Percentiles rank a stretch among this genome's conserved stretches.
Conservation (phyloP, 92 coral and sea anemone species). For the Porites lobata region DNA sequence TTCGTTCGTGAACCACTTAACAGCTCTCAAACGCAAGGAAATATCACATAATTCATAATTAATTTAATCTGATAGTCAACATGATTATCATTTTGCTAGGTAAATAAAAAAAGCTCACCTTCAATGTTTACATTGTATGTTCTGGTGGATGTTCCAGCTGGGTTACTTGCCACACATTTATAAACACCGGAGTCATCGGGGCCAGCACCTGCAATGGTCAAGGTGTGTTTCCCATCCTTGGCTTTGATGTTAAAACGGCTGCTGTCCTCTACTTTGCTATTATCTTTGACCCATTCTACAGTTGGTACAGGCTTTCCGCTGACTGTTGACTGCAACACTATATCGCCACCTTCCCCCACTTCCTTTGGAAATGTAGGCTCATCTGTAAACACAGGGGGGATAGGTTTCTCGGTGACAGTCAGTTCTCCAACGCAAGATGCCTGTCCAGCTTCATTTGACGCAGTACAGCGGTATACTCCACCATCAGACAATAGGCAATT, state of each 20-base stretch:
- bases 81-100: no score
- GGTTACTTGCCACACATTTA: slow-evolving; percentile 92
- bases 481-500: slow-evolving; percentile 84
- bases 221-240: slow-evolving; percentile 76
- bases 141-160: slow-evolving; percentile 84
- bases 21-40: no score
- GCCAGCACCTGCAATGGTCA: slow-evolving; percentile 84
- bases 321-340: slow-evolving; percentile 88
- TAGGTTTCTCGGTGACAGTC: slow-evolving; percentile 69
- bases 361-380: slow-evolving; percentile 76
- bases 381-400: slow-evolving; percentile 87
- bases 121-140: slow-evolving; percentile 89
- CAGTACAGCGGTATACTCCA: slow-evolving; percentile 87
- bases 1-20: no score
- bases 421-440: slow-evolving; percentile 83
- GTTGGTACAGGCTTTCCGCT: slow-evolving; percentile 90
- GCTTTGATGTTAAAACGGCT: slow-evolving; percentile 63
- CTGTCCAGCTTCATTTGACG: slow-evolving; percentile 89
- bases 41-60: not conserved
- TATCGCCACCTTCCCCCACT: slow-evolving; percentile 84
- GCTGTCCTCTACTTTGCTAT: slow-evolving; percentile 70
- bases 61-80: not conserved
- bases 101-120: slow-evolving; percentile 62
- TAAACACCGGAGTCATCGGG: slow-evolving; percentile 92
- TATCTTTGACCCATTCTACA: slow-evolving; percentile 96